Evolutionary conservation across 1,140 invertebrate genomes (phyloP), one percentile per base, ranked within the genome.

Genomic region (Harpegnathos saltator): DNA sequence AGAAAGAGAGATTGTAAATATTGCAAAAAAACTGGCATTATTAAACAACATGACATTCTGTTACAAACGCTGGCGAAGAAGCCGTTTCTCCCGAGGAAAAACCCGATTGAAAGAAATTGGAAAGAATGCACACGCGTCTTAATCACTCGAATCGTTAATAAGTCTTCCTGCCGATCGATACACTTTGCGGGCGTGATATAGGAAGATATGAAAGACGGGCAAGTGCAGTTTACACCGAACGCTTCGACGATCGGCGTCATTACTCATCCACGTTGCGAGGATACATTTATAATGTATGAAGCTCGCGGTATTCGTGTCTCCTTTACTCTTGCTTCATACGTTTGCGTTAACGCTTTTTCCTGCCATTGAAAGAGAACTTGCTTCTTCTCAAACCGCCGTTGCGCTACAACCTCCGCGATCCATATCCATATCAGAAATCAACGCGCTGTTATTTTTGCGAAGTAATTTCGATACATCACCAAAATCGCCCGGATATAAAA

Each of bases 221-320:
- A 68, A 77, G 74, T 56, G 62, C 74, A 78, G 29, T 66, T 66
- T 78, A 26, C 63, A 24, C 7, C 33, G 15, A 14, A 11, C 17
- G 24, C 17, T 26, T 48, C 15, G 17, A 69, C 12, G 50, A 78
- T 12, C n/a, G n/a, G 33, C 33, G 29, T 68, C 62, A 68, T 78
- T 56, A 68, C 22, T 78, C 75, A 78, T 58, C 33, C 7, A 50
- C 24, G 29, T 75, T 24, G 62, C 1, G 29, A 5, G 29, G 5
- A 33, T 33, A 22, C 38, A 54, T 78, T 17, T 29, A 78, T 78
- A 68, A 78, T 78, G 68, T 17, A 78, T 68, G 50, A 56, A 44
- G 50, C 19, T 58, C 14, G 63, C 50, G 26, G 17, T 52, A n/a
- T 66, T 24, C 1, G 15, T 11, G 4, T 19, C 29, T 56, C 3